These are phyloP conservation scores for Odontocolon sp. DNA, from an alignment of 2,888 invertebrate species.

Conservation along the genomic window DNA sequence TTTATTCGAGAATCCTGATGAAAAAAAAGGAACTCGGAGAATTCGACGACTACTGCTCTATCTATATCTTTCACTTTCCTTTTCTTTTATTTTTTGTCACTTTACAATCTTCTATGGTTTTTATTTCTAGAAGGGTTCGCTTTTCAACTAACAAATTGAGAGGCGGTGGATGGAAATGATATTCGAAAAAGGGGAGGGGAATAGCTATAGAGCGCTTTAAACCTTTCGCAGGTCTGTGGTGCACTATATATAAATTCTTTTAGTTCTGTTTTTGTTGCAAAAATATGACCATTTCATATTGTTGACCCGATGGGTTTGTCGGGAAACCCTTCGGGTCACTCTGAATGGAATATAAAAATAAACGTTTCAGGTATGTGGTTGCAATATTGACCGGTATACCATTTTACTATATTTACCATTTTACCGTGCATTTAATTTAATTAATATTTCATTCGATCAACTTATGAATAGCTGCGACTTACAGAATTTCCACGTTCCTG, in stretches of 20 bases:
- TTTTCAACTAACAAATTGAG: not conserved
- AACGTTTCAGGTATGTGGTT: constrained; percentile 8
- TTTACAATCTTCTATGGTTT: not conserved
- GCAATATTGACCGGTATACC: not conserved
- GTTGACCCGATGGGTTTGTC: not conserved
- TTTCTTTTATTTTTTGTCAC: not conserved
- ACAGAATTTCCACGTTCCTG: no score
- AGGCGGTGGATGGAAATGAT: no score
- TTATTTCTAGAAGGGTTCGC: not conserved
- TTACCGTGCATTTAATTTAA: no score
- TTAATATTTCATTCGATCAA: no score
- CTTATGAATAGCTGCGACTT: no score
- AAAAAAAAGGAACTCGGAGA: constrained; percentile 19
- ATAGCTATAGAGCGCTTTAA: not conserved
- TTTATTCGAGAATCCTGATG: constrained; percentile 32
- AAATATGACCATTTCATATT: not conserved
- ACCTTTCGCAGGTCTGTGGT: not conserved
- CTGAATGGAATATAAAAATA: not conserved
- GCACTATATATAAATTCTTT: constrained; percentile 1
- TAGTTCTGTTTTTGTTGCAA: constrained; percentile 19
- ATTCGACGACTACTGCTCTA: constrained; percentile 5
- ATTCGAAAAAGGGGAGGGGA: not conserved
- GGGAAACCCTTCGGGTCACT: not conserved
- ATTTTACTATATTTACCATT: not conserved
- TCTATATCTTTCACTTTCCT: not conserved